Evolutionary conservation across 1,140 invertebrate species (phyloP), one percentile per base, ranked within the genome.

Genomic region (Heliconius hermathena): DNA sequence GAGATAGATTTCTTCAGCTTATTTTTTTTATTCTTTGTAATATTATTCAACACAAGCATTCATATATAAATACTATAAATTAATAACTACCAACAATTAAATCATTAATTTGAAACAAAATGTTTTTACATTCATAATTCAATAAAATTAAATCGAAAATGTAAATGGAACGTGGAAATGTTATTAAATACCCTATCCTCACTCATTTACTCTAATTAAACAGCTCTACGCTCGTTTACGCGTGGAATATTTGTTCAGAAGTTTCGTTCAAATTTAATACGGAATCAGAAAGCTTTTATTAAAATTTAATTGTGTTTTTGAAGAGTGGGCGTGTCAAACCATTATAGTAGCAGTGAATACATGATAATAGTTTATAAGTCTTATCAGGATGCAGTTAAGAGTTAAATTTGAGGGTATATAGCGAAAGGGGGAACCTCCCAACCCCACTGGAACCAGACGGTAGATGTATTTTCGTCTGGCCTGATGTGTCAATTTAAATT

Each of bases 401-500:
- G 26, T 57, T 26, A 73, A 57, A 73, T 73, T 78, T 13, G 22
- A 78, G 36, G 71, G 26, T 13, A 54, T 72, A 73, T 80, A 80
- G 81, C 80, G 79, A 78, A 85, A 81, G 41, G 83, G 83, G 81
- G 84, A 57, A 41, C 75, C 76, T 80, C 81, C 77, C 74, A 74
- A 86, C 82, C 85, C 79, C 85, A 83, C 89, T 77, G 54, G 54
- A 70, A 87, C 85, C 89, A 92, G 91, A 90, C 91, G 83, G 88
- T 80, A 81, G 82, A 77, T 78, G 81, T 94, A 94, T 94, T 93
- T 94, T 86, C 82, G 93, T 90, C 91, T 92, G 91, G 89, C 90
- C 91, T 89, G 90, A 93, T 92, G 80, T 90, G 93, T 90, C 93
- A 92, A 92, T 94, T 93, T 91, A 85, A 93, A 93, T 94, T 94